Evolutionary conservation across 2,797 vertebrate species (phyloP).

Genomic region (Tarsius wallacei): DNA sequence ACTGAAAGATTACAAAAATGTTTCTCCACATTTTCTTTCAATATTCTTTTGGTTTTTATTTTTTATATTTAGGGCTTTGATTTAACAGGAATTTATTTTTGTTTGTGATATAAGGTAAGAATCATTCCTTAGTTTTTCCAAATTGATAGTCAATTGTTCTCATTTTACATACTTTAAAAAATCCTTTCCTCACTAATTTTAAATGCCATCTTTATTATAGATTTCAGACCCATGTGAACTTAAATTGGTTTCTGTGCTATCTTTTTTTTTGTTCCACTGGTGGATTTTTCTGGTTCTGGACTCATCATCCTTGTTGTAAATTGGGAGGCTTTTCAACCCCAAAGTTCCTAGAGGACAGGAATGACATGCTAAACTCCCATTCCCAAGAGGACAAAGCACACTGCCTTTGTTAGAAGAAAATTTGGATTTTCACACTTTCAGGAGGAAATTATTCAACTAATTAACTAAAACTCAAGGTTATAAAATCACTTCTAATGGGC

Average conservation of each 20-base stretch:
- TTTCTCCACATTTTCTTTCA: neutral
- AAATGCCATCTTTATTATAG: neutral
- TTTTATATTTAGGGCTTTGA: neutral
- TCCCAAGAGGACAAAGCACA: neutral
- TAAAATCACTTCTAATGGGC: neutral
- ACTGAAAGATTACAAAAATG: neutral
- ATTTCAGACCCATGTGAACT: rapidly evolving
- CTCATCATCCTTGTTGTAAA: neutral
- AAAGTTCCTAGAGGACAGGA: neutral
- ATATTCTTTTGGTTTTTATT: neutral
- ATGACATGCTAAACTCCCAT: no score
- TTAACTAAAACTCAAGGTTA: conserved; percentile 17
- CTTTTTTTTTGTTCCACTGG: neutral
- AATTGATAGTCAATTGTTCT: neutral
- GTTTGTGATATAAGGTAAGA: neutral
- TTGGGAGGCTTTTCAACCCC: neutral
- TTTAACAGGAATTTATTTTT: conserved; percentile 15
- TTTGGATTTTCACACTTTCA: neutral
- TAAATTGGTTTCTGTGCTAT: neutral
- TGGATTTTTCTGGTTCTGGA: neutral
- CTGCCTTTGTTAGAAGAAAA: neutral
- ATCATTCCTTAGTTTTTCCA: neutral
- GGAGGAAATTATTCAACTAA: conserved; percentile 10
- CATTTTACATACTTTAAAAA: neutral
- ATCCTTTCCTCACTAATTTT: neutral